These are phyloP conservation scores for Pempheris klunzingeri DNA, from an alignment of 2,797 vertebrate genomes.

Conservation along the genomic window DNA sequence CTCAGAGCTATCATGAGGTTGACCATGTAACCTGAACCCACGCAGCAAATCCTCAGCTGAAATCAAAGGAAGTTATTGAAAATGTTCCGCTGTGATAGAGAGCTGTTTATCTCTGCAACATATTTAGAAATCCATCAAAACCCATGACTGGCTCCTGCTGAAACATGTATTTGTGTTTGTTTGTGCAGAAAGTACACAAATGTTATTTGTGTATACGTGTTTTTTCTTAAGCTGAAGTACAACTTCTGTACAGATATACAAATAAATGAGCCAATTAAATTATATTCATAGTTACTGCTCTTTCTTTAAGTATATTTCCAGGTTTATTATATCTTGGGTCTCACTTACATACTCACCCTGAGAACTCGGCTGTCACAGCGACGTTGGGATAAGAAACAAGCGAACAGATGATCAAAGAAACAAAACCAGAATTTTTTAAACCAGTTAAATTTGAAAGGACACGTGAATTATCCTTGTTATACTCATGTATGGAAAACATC, in stretches of 20 bases:
- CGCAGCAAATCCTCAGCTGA: slow-evolving; percentile 31
- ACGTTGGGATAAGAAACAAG: not conserved
- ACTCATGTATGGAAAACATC: slow-evolving; percentile 7
- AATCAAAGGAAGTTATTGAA: slow-evolving; percentile 40
- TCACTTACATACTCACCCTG: slow-evolving; percentile 2
- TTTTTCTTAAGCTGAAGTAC: slow-evolving; percentile 9
- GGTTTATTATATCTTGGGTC: slow-evolving; percentile 11
- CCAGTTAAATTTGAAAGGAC: not conserved
- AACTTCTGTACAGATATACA: not conserved
- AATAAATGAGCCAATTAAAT: slow-evolving; percentile 5
- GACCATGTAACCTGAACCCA: slow-evolving; percentile 34
- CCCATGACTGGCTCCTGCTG: slow-evolving; percentile 24
- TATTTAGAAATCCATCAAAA: slow-evolving; percentile 40
- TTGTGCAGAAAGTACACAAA: slow-evolving; percentile 11
- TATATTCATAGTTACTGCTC: slow-evolving; percentile 7
- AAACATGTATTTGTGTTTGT: slow-evolving; percentile 24
- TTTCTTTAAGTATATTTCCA: slow-evolving; percentile 5
- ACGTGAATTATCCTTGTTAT: not conserved
- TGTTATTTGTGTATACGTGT: slow-evolving; percentile 3
- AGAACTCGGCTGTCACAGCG: not conserved
- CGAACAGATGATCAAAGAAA: not conserved
- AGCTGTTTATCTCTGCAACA: slow-evolving; percentile 42
- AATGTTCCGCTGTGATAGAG: slow-evolving; percentile 28
- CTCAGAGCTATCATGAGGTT: slow-evolving; percentile 37
- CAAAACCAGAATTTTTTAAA: not conserved